Percentiles rank a stretch among this genome's conserved stretches.
Evolutionary conservation across 2,888 invertebrate genomes (phyloP).

Genomic region (Coleophora flavipennella): DNA sequence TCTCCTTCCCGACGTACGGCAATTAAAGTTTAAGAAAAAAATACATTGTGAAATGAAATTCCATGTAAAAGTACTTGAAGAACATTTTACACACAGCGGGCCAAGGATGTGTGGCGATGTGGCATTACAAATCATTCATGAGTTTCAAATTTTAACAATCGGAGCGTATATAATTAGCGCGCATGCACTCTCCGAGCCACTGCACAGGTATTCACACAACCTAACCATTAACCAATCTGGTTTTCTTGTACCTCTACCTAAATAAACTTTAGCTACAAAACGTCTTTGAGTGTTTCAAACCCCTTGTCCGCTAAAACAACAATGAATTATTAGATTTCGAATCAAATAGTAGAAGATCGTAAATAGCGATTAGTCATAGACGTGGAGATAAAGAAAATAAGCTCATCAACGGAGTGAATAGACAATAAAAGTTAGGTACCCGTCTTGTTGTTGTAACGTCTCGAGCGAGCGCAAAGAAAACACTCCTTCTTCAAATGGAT

Average conservation of each 20-base stretch:
- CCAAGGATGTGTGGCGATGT: constrained; percentile 22
- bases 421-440: constrained; percentile 55
- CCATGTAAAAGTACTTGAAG: constrained; percentile 43
- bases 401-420: constrained; percentile 58
- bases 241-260: constrained; percentile 52
- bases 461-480: constrained; percentile 50
- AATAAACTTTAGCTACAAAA: constrained; percentile 42
- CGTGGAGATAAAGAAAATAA: constrained; percentile 55
- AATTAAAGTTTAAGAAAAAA: constrained; percentile 57
- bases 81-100: constrained; percentile 15
- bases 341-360: constrained; percentile 17
- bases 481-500: constrained; percentile 59
- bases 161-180: constrained; percentile 56
- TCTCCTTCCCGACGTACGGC: constrained; percentile 48
- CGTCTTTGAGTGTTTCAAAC: constrained; percentile 24
- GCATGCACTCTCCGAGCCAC: constrained; percentile 57
- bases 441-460: constrained; percentile 50
- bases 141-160: constrained; percentile 66
- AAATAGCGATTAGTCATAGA: constrained; percentile 58
- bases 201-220: constrained; percentile 62
- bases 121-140: constrained; percentile 52
- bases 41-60: constrained; percentile 49
- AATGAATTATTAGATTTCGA: constrained; percentile 16
- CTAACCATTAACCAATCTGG: constrained; percentile 49
- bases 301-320: constrained; percentile 48